These are phyloP conservation scores for Gnathonemus echidnorhynchus DNA, from an alignment of 2,113 vertebrate genomes.

Conservation along the genomic window DNA sequence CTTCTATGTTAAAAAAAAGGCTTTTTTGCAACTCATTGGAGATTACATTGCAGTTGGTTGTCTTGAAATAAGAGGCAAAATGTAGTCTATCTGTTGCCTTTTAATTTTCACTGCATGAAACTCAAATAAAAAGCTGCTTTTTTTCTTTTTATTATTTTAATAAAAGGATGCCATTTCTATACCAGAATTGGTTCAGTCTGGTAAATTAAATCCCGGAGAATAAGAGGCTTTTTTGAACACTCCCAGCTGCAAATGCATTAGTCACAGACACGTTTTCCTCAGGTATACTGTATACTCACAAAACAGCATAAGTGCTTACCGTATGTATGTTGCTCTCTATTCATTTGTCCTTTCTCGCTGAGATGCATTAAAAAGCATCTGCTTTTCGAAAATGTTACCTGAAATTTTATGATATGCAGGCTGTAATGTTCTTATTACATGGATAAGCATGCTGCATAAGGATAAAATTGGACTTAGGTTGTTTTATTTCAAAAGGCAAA, in stretches of 20 bases:
- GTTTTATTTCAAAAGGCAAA: neutral
- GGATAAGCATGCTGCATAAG: neutral
- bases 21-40: neutral
- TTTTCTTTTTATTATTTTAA: neutral
- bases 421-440: neutral
- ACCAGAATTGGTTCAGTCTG: neutral
- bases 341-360: neutral
- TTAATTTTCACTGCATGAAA: neutral
- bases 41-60: neutral
- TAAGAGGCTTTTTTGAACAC: neutral
- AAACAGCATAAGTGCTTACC: neutral
- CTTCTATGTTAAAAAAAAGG: neutral
- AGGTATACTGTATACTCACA: neutral
- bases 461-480: neutral
- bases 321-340: neutral
- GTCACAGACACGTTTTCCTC: neutral
- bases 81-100: neutral
- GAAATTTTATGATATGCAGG: neutral
- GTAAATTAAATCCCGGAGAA: neutral
- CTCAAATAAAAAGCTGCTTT: neutral
- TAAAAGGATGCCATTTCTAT: neutral
- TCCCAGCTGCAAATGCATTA: neutral
- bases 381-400: neutral
- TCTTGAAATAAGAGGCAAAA: neutral
- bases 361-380: neutral